These are phyloP conservation scores for Rhombomys opimus DNA, from an alignment of 2,113 vertebrate genomes.

Conservation along the genomic window DNA sequence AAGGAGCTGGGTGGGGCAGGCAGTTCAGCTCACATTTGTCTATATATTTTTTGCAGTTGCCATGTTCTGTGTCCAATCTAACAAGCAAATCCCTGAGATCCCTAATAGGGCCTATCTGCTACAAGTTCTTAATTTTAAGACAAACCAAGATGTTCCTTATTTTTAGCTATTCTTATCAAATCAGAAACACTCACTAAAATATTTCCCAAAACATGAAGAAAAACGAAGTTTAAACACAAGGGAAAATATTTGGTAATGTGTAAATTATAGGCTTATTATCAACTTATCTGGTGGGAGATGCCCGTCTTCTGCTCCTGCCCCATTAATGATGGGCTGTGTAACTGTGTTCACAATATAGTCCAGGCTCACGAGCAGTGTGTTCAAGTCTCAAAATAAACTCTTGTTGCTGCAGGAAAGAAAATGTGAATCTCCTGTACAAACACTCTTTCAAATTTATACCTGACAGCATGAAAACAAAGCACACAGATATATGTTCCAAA, in stretches of 20 bases:
- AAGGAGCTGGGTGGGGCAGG: background rate
- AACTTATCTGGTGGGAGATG: background rate
- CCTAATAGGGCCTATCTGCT: background rate
- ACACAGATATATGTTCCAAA: background rate
- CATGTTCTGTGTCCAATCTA: background rate
- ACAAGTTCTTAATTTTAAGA: background rate
- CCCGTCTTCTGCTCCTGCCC: background rate
- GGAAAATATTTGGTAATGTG: background rate
- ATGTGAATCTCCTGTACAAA: background rate
- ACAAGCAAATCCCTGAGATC: background rate
- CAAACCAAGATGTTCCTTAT: background rate
- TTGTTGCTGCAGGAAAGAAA: background rate
- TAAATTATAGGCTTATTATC: background rate
- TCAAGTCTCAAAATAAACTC: background rate
- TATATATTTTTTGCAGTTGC: background rate
- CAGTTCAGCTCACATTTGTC: background rate
- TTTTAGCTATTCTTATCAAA: slow-evolving; percentile 27
- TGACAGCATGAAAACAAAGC: background rate
- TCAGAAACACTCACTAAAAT: background rate
- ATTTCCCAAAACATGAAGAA: slow-evolving; percentile 9
- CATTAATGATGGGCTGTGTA: background rate
- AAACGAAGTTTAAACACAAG: background rate
- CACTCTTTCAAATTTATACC: background rate
- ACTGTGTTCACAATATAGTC: background rate
- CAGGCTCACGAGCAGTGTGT: background rate